Evolutionary conservation across 2,888 invertebrate species (phyloP).

Genomic region (Chaitophorus viminalis): DNA sequence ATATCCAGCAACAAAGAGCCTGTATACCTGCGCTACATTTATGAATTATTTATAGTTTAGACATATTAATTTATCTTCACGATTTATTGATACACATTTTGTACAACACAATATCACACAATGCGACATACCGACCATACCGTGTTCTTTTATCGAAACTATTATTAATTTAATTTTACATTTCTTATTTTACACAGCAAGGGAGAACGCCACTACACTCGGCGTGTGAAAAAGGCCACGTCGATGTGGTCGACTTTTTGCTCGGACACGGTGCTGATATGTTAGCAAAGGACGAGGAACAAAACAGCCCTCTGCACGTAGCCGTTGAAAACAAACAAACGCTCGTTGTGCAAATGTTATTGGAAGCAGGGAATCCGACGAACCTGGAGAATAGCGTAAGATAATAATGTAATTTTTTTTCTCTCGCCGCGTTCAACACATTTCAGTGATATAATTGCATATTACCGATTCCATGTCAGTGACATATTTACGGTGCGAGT

Average conservation of each 20-base stretch:
- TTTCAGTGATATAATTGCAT: neutral
- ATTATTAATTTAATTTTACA: constrained; percentile 29
- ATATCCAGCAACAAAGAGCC: neutral
- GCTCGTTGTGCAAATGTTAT: constrained; percentile 76
- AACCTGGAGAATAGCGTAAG: constrained; percentile 71
- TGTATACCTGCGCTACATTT: neutral
- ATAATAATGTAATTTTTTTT: constrained; percentile 5
- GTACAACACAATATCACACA: neutral
- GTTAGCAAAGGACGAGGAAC: constrained; percentile 77
- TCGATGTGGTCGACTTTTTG: constrained; percentile 72
- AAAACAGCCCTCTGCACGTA: constrained; percentile 79
- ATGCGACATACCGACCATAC: no score
- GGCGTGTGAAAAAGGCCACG: constrained; percentile 77
- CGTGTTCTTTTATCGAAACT: neutral
- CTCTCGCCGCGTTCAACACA: neutral
- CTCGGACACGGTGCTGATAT: constrained; percentile 74
- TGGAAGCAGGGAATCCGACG: constrained; percentile 76
- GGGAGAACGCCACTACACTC: constrained; percentile 77
- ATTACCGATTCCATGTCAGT: neutral
- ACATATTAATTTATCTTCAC: neutral
- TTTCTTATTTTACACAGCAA: constrained; percentile 68
- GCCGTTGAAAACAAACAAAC: constrained; percentile 81
- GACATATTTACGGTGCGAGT: no score
- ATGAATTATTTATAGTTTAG: constrained; percentile 15
- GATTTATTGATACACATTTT: neutral